Conservation (phyloP, 2,113 vertebrate genomes). For the Scomber colias region DNA sequence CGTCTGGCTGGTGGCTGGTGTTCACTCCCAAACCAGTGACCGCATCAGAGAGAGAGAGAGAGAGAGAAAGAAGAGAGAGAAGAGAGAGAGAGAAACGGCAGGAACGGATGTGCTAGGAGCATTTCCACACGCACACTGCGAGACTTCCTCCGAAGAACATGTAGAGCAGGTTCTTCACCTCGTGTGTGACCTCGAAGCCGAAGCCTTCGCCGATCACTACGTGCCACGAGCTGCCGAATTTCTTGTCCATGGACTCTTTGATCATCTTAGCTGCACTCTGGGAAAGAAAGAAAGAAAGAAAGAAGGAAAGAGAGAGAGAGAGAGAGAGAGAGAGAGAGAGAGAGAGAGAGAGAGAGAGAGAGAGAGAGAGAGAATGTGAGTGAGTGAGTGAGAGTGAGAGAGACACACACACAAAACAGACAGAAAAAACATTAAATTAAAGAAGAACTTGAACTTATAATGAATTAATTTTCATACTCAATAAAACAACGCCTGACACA, state of each 20-base stretch:
- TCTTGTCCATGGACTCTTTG: constrained; percentile 99
- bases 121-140: constrained; percentile 98
- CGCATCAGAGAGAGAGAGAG: constrained; percentile 4
- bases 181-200: constrained; percentile 95
- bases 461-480: not conserved
- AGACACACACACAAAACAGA: too few relatives aligned
- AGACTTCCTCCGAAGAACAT: constrained; percentile 98
- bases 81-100: not conserved
- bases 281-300: accelerated
- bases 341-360: too few relatives aligned
- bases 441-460: not conserved
- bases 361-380: too few relatives aligned
- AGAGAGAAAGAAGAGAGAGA: not conserved
- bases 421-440: accelerated
- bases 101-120: constrained; percentile 87
- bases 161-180: constrained; percentile 98
- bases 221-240: constrained; percentile 98
- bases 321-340: too few relatives aligned
- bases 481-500: not conserved
- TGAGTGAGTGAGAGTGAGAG: too few relatives aligned
- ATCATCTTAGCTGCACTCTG: constrained; percentile 99
- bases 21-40: constrained; percentile 31
- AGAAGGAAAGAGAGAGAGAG: too few relatives aligned
- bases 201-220: constrained; percentile 98
- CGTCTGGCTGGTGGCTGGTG: constrained; percentile 54